Base-by-base conservation (phyloP, 2,888 invertebrate species). In the Ophion slaviceki region DNA sequence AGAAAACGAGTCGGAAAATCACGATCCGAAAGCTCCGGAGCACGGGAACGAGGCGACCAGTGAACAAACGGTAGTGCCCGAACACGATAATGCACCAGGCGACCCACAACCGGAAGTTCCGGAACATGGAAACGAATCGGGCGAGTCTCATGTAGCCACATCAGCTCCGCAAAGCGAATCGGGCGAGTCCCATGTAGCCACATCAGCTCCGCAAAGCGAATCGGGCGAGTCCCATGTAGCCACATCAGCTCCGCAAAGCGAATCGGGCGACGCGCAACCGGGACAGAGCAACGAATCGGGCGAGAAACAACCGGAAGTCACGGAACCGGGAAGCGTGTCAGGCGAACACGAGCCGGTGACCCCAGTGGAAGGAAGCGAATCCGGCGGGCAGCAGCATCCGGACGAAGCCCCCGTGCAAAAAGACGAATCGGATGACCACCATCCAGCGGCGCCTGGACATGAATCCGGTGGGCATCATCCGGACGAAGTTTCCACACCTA, bases 31-130 rank as follows among this genome's bases (percentile, higher is more conserved):
- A 28, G 66, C 20, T 6, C 32, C 66, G 8, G 40, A 67, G 14
- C n/a, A 67, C 20, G 14, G 10, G 17, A 53, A 47, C 1, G 36
- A 36, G 40, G 53, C 53, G 17, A 40, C 40, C 20, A 40, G 20
- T 40, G 36, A 32, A 32, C 17, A 24, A 14, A 32, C 53, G 53
- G 53, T 14, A 14, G 53, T 53, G 14, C 53, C 53, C 2, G 53
- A 66, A 66, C 14, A 62, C 6, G 32, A 40, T 20, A 62, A 71
- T 36, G 62, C 45, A 45, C 32, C 64, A 14, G 14, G 36, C 10
- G 28, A 45, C 14, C 62, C 64, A 5, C 28, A 76, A 32, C 11
- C 71, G 20, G 71, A 72, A 32, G 32, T 24, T 14, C n/a, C 70
- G 1, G 57, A 57, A 57, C n/a, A 59, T 2, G 11, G 2, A 2